Percentiles rank a stretch among this genome's conserved stretches.
Conservation (phyloP, 2,888 invertebrate genomes). For the Plebejus argus region DNA sequence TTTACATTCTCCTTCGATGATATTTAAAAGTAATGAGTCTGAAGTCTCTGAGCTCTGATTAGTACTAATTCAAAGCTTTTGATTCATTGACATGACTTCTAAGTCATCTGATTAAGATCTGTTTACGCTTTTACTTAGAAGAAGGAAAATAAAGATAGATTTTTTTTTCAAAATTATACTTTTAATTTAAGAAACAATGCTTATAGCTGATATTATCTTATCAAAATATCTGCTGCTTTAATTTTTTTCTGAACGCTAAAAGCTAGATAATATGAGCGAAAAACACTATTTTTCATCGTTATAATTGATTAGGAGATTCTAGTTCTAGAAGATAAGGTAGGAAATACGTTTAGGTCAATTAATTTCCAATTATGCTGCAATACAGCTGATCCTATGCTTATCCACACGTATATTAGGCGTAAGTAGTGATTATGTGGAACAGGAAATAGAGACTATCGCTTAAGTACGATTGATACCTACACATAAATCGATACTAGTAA, state of each 20-base stretch:
- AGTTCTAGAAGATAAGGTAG: neutral
- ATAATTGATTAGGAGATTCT: conserved; percentile 38
- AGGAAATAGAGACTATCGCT: conserved; percentile 1
- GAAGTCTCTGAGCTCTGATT: too few species aligned
- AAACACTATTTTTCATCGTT: neutral
- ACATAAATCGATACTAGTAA: neutral
- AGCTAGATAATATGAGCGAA: neutral
- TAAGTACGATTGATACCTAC: neutral
- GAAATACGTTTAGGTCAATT: conserved; percentile 4
- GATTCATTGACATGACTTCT: too few species aligned
- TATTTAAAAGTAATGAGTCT: too few species aligned
- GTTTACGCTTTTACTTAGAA: too few species aligned
- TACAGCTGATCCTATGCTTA: conserved; percentile 6
- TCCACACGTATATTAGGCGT: neutral
- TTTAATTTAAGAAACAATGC: too few species aligned
- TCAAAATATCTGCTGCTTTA: too few species aligned
- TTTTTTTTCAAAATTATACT: too few species aligned
- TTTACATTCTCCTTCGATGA: too few species aligned
- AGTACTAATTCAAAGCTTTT: too few species aligned
- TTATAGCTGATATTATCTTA: too few species aligned
- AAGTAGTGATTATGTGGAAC: neutral
- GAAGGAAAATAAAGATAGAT: too few species aligned
- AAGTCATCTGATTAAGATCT: too few species aligned
- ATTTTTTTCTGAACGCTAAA: neutral
- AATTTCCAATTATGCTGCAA: neutral